Evolutionary conservation across 2,888 invertebrate species (phyloP).

Genomic region (Tigriopus californicus): DNA sequence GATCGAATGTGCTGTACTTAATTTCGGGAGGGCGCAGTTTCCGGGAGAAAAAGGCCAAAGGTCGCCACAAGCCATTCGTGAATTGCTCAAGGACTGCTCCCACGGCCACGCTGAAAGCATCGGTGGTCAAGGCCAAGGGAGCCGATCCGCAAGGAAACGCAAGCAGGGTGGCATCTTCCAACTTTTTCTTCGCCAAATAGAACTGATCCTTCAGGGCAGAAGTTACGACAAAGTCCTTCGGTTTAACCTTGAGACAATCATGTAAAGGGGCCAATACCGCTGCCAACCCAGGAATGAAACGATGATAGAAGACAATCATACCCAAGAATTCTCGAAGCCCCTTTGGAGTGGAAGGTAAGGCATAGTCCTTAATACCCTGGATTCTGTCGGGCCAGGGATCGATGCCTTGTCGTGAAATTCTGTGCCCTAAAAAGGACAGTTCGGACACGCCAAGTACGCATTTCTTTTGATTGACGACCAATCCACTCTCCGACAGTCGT

Average conservation of each 20-base stretch:
- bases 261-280: not conserved
- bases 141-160: not conserved
- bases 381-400: too few relatives aligned
- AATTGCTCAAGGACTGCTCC: not conserved
- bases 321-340: slow-evolving; percentile 13
- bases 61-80: not conserved
- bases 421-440: slow-evolving; percentile 16
- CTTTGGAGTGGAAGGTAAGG: slow-evolving; percentile 16
- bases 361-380: too few relatives aligned
- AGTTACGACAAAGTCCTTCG: not conserved
- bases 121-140: not conserved
- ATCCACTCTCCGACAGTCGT: not conserved
- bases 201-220: not conserved
- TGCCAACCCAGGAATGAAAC: not conserved
- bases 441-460: not conserved
- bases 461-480: not conserved
- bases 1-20: not conserved
- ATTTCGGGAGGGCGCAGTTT: not conserved
- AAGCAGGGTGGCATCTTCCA: not conserved
- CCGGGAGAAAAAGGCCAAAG: not conserved
- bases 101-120: not conserved
- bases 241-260: not conserved
- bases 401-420: slow-evolving; percentile 11
- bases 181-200: not conserved
- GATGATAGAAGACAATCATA: not conserved